Evolutionary conservation across 2,797 vertebrate species (phyloP).

Genomic region (Streptopelia turtur): DNA sequence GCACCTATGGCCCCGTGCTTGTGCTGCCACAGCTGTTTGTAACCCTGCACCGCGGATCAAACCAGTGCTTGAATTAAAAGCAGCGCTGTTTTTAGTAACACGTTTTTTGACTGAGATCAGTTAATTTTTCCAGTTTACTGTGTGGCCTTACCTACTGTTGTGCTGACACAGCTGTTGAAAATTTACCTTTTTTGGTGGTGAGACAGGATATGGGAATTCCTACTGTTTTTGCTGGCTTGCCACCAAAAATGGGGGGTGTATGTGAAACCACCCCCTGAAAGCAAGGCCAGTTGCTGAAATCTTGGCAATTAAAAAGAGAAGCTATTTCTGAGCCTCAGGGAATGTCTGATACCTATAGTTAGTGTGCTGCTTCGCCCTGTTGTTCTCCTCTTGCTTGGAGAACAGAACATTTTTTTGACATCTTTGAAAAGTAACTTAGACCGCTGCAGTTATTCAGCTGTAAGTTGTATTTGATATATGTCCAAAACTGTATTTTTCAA

Average conservation of each 20-base stretch:
- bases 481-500: constrained; percentile 66
- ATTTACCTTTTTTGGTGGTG: neutral
- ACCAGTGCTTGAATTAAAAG: neutral
- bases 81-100: neutral
- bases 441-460: constrained; percentile 34
- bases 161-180: constrained; percentile 44
- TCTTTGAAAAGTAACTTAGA: constrained; percentile 43
- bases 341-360: constrained; percentile 17
- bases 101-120: neutral
- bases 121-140: neutral
- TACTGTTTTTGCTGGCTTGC: constrained; percentile 33
- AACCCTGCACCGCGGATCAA: neutral
- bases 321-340: constrained; percentile 34
- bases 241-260: neutral
- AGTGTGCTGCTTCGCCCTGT: neutral
- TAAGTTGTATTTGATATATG: constrained; percentile 50
- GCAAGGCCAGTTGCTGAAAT: neutral
- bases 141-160: neutral
- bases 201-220: constrained; percentile 30
- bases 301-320: neutral
- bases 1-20: neutral
- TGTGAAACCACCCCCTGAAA: neutral
- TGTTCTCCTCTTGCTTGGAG: constrained; percentile 26
- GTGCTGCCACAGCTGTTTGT: constrained; percentile 21
- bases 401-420: constrained; percentile 63